A percentile compares a stretch with the other conserved stretches of the same genome.
Evolutionary conservation across 1,140 invertebrate genomes (phyloP).

Genomic region (Solen grandis): DNA sequence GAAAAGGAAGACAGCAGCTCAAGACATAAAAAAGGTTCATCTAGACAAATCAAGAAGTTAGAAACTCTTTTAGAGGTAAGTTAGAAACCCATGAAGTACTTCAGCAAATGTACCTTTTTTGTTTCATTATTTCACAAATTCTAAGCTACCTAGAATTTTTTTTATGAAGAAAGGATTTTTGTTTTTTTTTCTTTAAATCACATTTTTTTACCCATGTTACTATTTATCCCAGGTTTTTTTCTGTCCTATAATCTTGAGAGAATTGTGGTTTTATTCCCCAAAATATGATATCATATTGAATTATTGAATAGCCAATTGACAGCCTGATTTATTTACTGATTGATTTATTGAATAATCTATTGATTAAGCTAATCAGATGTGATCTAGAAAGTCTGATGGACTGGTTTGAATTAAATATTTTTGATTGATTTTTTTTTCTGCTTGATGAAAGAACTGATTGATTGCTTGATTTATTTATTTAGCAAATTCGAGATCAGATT

Average conservation of each 20-base stretch:
- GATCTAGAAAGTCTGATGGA: not conserved
- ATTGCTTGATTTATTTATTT: slow-evolving; percentile 16
- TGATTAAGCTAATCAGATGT: not conserved
- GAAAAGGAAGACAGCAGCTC: not conserved
- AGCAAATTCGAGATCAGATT: slow-evolving; percentile 78
- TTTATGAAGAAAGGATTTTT: not conserved
- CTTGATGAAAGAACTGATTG: not conserved
- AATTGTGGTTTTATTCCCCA: no score
- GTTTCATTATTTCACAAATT: not conserved
- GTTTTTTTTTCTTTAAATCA: not conserved
- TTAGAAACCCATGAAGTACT: no score
- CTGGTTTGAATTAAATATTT: not conserved
- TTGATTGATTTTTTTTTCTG: not conserved
- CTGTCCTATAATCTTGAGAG: no score
- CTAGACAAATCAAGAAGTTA: slow-evolving; percentile 35
- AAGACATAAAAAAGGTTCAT: slow-evolving; percentile 36
- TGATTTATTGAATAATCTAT: no score
- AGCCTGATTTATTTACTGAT: no score
- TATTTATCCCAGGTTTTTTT: no score
- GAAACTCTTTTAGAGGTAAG: slow-evolving; percentile 42
- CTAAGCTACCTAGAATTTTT: not conserved
- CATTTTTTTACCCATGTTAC: not conserved
- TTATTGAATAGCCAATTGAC: no score
- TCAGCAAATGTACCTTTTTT: no score
- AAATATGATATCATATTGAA: no score